Evolutionary conservation across 2,888 invertebrate genomes (phyloP).

Genomic region (Hypomecis atomaria): DNA sequence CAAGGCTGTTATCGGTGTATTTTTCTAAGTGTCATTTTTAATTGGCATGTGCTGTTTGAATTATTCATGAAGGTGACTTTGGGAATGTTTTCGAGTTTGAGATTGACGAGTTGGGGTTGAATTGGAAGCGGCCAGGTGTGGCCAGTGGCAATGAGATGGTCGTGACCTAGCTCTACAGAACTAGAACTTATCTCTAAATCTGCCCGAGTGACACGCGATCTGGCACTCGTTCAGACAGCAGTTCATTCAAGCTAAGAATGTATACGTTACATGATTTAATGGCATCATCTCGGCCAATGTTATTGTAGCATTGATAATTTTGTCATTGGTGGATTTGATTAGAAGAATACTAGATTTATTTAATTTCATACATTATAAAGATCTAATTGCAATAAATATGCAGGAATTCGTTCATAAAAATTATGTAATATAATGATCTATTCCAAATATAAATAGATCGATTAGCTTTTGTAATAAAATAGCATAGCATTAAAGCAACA

Average conservation of each 20-base stretch:
- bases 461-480: no score
- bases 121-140: conserved; percentile 55
- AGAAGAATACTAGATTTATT: no score
- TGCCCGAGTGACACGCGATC: conserved; percentile 61
- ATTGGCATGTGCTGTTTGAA: conserved; percentile 33
- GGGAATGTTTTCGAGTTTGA: conserved; percentile 29
- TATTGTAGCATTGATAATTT: conserved; percentile 10
- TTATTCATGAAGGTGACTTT: conserved; percentile 40
- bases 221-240: conserved; percentile 71
- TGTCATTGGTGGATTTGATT: not conserved
- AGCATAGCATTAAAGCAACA: no score
- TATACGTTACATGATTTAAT: conserved; percentile 49
- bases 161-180: conserved; percentile 65
- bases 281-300: conserved; percentile 31
- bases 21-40: conserved; percentile 43
- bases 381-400: no score
- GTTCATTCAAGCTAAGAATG: conserved; percentile 69
- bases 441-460: no score
- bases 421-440: no score
- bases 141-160: conserved; percentile 54
- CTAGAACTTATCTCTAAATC: conserved; percentile 66
- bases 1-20: conserved; percentile 46
- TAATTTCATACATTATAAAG: no score
- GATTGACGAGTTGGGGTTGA: conserved; percentile 26
- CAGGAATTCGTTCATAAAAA: no score